phyloP scores from a whole-genome alignment of 2,113 vertebrate species.

The Tachuris rubrigastra region DNA sequence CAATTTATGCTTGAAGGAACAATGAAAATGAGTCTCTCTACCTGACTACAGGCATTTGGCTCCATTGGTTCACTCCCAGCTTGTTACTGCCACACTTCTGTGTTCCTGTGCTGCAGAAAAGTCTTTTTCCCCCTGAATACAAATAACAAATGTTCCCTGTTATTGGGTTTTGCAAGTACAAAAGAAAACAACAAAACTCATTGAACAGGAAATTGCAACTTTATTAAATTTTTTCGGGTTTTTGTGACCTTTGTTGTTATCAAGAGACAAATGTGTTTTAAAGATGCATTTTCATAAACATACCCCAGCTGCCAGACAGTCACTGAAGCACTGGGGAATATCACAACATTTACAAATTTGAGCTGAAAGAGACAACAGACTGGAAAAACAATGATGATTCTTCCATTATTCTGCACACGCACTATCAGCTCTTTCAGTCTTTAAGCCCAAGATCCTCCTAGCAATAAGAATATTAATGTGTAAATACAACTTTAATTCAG shows the following conservation, averaged over 20 bases:
- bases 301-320: constrained; percentile 31
- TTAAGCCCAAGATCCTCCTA: neutral
- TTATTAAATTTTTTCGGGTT: constrained; percentile 10
- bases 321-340: constrained; percentile 35
- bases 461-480: neutral
- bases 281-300: constrained; percentile 46
- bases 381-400: neutral
- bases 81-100: neutral
- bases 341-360: constrained; percentile 30
- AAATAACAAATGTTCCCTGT: constrained; percentile 41
- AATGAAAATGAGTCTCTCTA: neutral
- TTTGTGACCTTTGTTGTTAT: constrained; percentile 19
- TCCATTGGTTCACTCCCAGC: neutral
- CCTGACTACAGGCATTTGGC: constrained; percentile 32
- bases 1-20: neutral
- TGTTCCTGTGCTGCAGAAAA: neutral
- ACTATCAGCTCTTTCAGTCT: neutral
- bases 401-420: neutral
- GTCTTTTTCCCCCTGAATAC: constrained; percentile 46
- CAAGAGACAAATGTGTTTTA: constrained; percentile 27
- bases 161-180: constrained; percentile 19
- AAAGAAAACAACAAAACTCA: constrained; percentile 7
- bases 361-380: neutral
- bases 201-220: constrained; percentile 52
- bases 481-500: constrained; percentile 14